These are phyloP conservation scores for Epinephelus fuscoguttatus DNA, from an alignment of 2,113 vertebrate genomes.

Conservation along the genomic window DNA sequence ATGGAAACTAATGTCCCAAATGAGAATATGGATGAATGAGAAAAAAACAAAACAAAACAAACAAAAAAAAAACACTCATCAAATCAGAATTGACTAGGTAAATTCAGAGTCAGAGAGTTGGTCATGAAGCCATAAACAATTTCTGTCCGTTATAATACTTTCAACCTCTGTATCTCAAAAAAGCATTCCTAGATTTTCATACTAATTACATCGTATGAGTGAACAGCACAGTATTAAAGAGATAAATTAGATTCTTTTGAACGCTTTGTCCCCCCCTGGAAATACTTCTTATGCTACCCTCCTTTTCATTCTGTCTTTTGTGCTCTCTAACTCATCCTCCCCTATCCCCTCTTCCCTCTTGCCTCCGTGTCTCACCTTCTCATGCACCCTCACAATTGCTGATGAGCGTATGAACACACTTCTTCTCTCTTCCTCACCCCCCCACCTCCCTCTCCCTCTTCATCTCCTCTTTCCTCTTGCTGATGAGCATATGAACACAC, in stretches of 20 bases:
- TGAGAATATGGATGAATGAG: too few relatives aligned
- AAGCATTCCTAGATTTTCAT: not conserved
- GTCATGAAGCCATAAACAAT: not conserved
- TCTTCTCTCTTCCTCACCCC: slow-evolving; percentile 21
- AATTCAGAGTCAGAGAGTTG: too few relatives aligned
- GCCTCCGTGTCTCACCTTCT: slow-evolving; percentile 23
- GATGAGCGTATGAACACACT: slow-evolving; percentile 37
- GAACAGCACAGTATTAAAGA: not conserved
- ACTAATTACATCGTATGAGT: not conserved
- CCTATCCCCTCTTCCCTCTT: not conserved
- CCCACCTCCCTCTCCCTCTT: slow-evolving; percentile 8
- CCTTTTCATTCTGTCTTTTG: not conserved
- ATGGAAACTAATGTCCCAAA: too few relatives aligned
- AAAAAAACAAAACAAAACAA: too few relatives aligned
- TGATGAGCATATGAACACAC: slow-evolving; percentile 65
- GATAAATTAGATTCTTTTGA: slow-evolving; percentile 8
- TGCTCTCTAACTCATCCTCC: not conserved
- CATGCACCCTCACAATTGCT: slow-evolving; percentile 20
- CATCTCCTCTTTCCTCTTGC: slow-evolving; percentile 42
- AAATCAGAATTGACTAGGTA: too few relatives aligned
- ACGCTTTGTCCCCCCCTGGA: not conserved
- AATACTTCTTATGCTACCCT: slow-evolving; percentile 5
- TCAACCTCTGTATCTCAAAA: not conserved
- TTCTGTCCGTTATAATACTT: not conserved
- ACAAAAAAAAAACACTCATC: too few relatives aligned